These are phyloP conservation scores for Anguilla pacifica DNA, from an alignment of 2,797 vertebrate species.

Conservation along the genomic window DNA sequence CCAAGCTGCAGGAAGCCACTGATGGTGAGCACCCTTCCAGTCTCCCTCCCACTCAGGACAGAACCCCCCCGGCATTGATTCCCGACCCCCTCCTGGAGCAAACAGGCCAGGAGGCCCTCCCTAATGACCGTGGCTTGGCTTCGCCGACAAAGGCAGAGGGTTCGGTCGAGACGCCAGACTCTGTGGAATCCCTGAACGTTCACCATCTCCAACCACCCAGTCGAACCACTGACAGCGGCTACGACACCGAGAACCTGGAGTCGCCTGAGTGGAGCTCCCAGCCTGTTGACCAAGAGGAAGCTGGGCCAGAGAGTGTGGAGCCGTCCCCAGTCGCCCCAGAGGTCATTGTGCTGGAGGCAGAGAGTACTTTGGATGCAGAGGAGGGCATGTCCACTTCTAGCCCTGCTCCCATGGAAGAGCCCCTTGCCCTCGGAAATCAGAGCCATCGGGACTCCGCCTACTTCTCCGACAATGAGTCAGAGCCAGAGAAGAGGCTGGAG, in stretches of 20 bases:
- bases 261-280: slow-evolving; percentile 97
- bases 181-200: slow-evolving; percentile 87
- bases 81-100: slow-evolving; percentile 82
- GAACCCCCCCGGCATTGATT: slow-evolving; percentile 63
- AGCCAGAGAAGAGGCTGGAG: slow-evolving; percentile 86
- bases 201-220: slow-evolving; percentile 84
- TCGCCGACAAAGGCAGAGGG: slow-evolving; percentile 73
- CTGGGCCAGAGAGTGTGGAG: slow-evolving; percentile 54
- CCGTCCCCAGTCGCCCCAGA: slow-evolving; percentile 72
- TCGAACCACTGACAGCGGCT: slow-evolving; percentile 95
- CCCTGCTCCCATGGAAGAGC: slow-evolving; percentile 54
- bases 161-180: slow-evolving; percentile 85
- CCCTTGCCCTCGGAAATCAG: slow-evolving; percentile 64
- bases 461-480: slow-evolving; percentile 96
- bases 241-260: slow-evolving; percentile 97
- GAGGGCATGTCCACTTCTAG: slow-evolving; percentile 54
- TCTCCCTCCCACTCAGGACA: slow-evolving; percentile 50
- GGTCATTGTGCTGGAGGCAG: slow-evolving; percentile 84
- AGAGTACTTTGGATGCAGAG: slow-evolving; percentile 48
- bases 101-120: slow-evolving; percentile 87
- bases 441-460: slow-evolving; percentile 95
- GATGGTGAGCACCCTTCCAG: slow-evolving; percentile 59
- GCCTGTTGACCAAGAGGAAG: slow-evolving; percentile 63
- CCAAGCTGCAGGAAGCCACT: slow-evolving; percentile 32
- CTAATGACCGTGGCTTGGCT: slow-evolving; percentile 82